Evolutionary conservation across 2,113 vertebrate species (phyloP).

Genomic region (Peromyscus polionotus): DNA sequence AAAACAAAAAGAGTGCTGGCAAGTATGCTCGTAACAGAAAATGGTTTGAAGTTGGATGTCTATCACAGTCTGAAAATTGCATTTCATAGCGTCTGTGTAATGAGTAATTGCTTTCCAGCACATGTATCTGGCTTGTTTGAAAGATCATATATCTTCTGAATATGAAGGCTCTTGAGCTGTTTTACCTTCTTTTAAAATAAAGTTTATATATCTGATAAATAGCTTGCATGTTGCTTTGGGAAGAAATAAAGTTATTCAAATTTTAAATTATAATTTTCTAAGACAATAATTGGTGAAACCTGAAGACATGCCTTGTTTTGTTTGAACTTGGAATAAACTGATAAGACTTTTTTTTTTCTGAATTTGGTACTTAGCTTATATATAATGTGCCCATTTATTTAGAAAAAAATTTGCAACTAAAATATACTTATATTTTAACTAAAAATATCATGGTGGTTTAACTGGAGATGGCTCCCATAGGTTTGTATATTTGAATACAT

Average conservation of each 20-base stretch:
- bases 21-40: background rate
- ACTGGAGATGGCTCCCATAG: background rate
- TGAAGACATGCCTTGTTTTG: background rate
- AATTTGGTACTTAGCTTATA: background rate
- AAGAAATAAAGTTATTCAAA: background rate
- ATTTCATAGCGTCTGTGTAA: background rate
- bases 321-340: background rate
- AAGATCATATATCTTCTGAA: conserved; percentile 57
- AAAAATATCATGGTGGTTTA: background rate
- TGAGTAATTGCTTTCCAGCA: conserved; percentile 49
- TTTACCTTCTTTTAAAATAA: conserved; percentile 56
- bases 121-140: conserved; percentile 48
- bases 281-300: conserved; percentile 29
- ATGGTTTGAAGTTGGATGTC: conserved; percentile 2
- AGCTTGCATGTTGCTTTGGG: background rate
- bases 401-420: background rate
- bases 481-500: background rate
- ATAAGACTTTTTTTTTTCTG: background rate
- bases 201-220: background rate
- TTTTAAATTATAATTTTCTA: conserved; percentile 57
- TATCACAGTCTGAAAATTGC: conserved; percentile 60
- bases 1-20: conserved; percentile 13
- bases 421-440: background rate
- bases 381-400: background rate
- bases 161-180: conserved; percentile 50